A percentile compares a stretch with the other conserved stretches of the same genome.
Conservation (phyloP, 2,888 invertebrate genomes). For the Andrena bicolor region DNA sequence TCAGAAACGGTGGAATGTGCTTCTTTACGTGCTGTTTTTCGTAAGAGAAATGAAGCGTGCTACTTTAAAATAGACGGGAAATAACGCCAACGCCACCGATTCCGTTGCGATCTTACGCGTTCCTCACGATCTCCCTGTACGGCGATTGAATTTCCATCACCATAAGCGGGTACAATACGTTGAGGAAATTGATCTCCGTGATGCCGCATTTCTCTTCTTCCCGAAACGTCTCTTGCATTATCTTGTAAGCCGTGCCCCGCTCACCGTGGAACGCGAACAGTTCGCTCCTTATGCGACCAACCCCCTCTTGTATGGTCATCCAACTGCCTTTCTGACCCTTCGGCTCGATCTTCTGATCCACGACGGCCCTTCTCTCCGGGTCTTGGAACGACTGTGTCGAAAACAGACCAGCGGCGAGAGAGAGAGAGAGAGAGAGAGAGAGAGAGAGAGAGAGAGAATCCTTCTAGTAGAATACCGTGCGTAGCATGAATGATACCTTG, state of each 20-base stretch:
- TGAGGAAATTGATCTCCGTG: conserved; percentile 87
- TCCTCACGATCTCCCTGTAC: conserved; percentile 83
- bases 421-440: too few species aligned
- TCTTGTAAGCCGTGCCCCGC: conserved; percentile 88
- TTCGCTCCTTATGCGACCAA: conserved; percentile 87
- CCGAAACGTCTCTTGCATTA: conserved; percentile 88
- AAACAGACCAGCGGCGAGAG: too few species aligned
- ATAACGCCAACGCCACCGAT: too few species aligned
- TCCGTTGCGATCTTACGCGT: conserved; percentile 68
- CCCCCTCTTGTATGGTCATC: conserved; percentile 88
- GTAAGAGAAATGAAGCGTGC: too few species aligned
- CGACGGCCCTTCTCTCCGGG: conserved; percentile 88
- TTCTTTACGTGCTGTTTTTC: too few species aligned
- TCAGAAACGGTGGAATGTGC: too few species aligned
- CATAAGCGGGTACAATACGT: conserved; percentile 78
- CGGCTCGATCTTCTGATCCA: conserved; percentile 88
- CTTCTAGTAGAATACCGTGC: neutral
- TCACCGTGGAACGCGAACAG: conserved; percentile 90
- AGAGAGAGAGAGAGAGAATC: too few species aligned
- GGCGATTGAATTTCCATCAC: conserved; percentile 80
- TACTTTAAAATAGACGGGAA: too few species aligned
- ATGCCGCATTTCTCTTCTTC: conserved; percentile 91
- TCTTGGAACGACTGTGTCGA: conserved; percentile 88
- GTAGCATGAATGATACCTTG: conserved; percentile 84
- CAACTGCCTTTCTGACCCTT: conserved; percentile 87